Percentiles rank a stretch among this genome's conserved stretches.
Conservation (phyloP, 2,888 invertebrate genomes). For the Phoronis australis region DNA sequence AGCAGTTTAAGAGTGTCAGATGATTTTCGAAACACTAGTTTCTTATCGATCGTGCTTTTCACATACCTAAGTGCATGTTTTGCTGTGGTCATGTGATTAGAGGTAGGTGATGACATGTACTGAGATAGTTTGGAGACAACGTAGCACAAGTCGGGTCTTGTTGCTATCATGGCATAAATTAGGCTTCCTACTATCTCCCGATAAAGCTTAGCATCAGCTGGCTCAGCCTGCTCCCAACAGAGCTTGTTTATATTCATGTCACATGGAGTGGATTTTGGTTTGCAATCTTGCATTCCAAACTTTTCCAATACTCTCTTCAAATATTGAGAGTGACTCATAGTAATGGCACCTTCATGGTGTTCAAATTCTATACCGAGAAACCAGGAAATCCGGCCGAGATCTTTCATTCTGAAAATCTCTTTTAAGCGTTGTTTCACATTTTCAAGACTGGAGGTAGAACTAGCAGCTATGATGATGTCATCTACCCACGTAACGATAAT, state of each 20-base stretch:
- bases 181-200: conserved; percentile 6
- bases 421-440: conserved; percentile 2
- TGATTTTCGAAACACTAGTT: conserved; percentile 1
- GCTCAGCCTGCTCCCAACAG: conserved; percentile 5
- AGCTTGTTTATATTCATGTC: too few species aligned
- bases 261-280: conserved; percentile 9
- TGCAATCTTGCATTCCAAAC: conserved; percentile 6
- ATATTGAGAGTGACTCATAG: conserved; percentile 6
- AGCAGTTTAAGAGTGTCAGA: neutral
- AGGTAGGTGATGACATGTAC: conserved; percentile 7
- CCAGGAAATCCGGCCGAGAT: conserved; percentile 8
- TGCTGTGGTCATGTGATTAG: neutral
- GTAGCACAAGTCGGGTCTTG: conserved; percentile 10
- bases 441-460: neutral
- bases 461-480: conserved; percentile 2
- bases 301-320: conserved; percentile 7
- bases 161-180: conserved; percentile 9
- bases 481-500: neutral
- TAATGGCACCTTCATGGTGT: neutral
- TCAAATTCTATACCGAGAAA: conserved; percentile 14
- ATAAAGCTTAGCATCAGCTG: neutral
- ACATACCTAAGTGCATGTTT: conserved; percentile 5
- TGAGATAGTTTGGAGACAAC: conserved; percentile 11
- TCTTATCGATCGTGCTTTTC: conserved; percentile 3
- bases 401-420: conserved; percentile 13